Evolutionary conservation across 2,113 vertebrate genomes (phyloP).

Genomic region (Caranx melampygus): DNA sequence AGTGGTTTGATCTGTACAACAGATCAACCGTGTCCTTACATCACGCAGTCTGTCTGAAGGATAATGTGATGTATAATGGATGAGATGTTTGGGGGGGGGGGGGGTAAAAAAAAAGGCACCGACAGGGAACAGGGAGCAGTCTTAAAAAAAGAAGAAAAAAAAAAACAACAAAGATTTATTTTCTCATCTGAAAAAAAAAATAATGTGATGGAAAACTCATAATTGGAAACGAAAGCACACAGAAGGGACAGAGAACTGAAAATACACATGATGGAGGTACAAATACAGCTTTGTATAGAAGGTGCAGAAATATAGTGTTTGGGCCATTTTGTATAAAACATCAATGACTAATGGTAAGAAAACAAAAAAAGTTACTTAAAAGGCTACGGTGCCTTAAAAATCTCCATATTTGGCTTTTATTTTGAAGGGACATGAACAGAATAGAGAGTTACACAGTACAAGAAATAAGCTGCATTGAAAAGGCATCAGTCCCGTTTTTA

Average conservation of each 20-base stretch:
- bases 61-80: slow-evolving; percentile 28
- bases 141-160: slow-evolving; percentile 51
- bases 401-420: slow-evolving; percentile 48
- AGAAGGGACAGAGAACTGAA: slow-evolving; percentile 39
- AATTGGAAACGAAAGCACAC: slow-evolving; percentile 34
- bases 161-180: slow-evolving; percentile 70
- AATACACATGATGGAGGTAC: slow-evolving; percentile 30
- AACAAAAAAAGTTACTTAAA: slow-evolving; percentile 4
- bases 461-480: slow-evolving; percentile 54
- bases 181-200: slow-evolving; percentile 60
- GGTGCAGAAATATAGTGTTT: slow-evolving; percentile 33
- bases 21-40: neutral
- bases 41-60: neutral
- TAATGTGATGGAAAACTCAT: slow-evolving; percentile 34
- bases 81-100: neutral
- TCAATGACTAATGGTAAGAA: neutral
- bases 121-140: neutral
- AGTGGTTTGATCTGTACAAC: slow-evolving; percentile 29
- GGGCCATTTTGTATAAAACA: slow-evolving; percentile 16
- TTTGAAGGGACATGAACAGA: slow-evolving; percentile 20
- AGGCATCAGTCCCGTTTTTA: slow-evolving; percentile 56
- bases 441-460: slow-evolving; percentile 14
- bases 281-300: slow-evolving; percentile 38
- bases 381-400: slow-evolving; percentile 29
- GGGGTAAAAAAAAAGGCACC: neutral